These are phyloP conservation scores for Theristicus caerulescens DNA, from an alignment of 2,113 vertebrate genomes.

Conservation along the genomic window DNA sequence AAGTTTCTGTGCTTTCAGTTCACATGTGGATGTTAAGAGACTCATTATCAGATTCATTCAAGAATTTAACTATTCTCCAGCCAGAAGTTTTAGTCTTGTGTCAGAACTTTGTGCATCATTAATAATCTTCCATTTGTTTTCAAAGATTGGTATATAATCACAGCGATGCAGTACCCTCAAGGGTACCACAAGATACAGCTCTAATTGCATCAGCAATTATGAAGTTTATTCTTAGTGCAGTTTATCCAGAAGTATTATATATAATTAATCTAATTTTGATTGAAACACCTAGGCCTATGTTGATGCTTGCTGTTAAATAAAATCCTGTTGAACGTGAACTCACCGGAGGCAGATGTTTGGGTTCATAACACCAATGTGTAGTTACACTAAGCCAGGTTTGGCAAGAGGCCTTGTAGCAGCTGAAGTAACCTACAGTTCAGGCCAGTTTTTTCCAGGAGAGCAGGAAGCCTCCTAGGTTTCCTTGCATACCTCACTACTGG, in stretches of 20 bases:
- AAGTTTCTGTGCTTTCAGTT: not conserved
- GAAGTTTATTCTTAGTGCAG: not conserved
- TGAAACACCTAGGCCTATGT: not conserved
- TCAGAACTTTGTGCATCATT: not conserved
- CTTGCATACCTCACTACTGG: not conserved
- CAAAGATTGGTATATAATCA: not conserved
- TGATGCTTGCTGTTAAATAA: not conserved
- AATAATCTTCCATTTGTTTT: not conserved
- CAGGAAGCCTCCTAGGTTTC: not conserved
- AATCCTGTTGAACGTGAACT: not conserved
- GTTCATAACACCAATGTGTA: not conserved
- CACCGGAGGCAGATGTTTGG: not conserved
- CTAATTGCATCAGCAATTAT: not conserved
- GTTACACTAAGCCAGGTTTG: not conserved
- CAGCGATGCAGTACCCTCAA: not conserved
- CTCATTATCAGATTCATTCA: not conserved
- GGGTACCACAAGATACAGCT: not conserved
- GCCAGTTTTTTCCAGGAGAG: not conserved
- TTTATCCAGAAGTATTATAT: not conserved
- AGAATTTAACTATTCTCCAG: not conserved
- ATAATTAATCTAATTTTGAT: not conserved
- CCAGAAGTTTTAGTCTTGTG: not conserved
- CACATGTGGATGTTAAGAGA: not conserved
- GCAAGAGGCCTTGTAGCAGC: not conserved
- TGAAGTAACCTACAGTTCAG: not conserved